Evolutionary conservation across 2,113 vertebrate species (phyloP).

Genomic region (Platichthys flesus): DNA sequence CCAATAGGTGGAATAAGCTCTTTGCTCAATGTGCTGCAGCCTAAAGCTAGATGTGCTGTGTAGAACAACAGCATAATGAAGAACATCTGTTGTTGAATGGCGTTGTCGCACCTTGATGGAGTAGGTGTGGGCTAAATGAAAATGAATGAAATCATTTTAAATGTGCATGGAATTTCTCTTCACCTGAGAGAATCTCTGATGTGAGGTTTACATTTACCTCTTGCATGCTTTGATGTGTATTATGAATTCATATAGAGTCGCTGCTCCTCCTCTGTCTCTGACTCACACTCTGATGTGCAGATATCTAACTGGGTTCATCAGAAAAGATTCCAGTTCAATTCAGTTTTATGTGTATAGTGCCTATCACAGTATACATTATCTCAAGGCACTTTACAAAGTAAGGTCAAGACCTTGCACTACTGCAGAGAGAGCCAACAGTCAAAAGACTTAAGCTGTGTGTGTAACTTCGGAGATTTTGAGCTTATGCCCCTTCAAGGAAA

Average conservation of each 20-base stretch:
- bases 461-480: neutral
- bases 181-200: neutral
- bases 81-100: conserved; percentile 64
- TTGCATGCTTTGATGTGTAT: neutral
- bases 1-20: conserved; percentile 55
- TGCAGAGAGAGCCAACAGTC: too few species aligned
- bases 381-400: too few species aligned
- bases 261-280: neutral
- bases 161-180: neutral
- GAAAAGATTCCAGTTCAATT: neutral
- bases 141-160: conserved; percentile 14
- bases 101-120: conserved; percentile 38
- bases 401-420: too few species aligned
- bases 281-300: neutral
- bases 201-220: conserved; percentile 9
- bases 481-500: neutral
- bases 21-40: conserved; percentile 51
- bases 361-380: neutral
- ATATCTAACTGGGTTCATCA: neutral
- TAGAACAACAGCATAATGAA: conserved; percentile 65
- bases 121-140: conserved; percentile 23
- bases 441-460: too few species aligned
- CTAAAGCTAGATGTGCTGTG: conserved; percentile 61
- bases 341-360: neutral
- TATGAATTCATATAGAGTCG: neutral